A percentile compares a stretch with the other conserved stretches of the same genome.
Conservation (phyloP, 1,140 invertebrate species). For the Cherax destructor region DNA sequence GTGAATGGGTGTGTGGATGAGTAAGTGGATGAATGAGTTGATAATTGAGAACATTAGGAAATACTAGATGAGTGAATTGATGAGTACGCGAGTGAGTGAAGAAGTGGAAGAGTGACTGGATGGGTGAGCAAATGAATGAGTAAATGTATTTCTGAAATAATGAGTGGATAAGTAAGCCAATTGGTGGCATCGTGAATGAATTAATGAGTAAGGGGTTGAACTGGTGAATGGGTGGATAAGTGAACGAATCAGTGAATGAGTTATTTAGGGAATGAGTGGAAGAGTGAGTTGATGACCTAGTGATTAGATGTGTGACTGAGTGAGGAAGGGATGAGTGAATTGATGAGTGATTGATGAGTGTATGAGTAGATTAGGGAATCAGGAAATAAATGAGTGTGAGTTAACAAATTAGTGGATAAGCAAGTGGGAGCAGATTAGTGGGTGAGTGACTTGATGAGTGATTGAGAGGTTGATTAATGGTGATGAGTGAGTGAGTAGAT, state of each 20-base stretch:
- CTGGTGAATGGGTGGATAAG: neutral
- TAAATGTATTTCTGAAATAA: neutral
- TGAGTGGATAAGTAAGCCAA: neutral
- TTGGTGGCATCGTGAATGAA: neutral
- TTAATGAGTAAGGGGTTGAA: neutral
- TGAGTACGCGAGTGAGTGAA: neutral
- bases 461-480: too few species aligned
- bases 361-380: too few species aligned
- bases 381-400: neutral
- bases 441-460: too few species aligned
- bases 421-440: too few species aligned
- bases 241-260: neutral
- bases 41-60: neutral
- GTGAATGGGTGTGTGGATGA: too few species aligned
- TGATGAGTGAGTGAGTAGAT: too few species aligned
- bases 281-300: neutral
- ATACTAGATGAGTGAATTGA: neutral
- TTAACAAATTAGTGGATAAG: neutral
- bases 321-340: neutral
- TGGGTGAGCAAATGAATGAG: neutral
- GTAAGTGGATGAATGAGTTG: neutral
- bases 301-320: neutral
- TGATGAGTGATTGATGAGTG: too few species aligned
- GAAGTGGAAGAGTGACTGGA: too few species aligned
- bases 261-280: neutral